phyloP scores from a whole-genome alignment of 2,113 vertebrate genomes.

The Hippocampus mohnikei region DNA sequence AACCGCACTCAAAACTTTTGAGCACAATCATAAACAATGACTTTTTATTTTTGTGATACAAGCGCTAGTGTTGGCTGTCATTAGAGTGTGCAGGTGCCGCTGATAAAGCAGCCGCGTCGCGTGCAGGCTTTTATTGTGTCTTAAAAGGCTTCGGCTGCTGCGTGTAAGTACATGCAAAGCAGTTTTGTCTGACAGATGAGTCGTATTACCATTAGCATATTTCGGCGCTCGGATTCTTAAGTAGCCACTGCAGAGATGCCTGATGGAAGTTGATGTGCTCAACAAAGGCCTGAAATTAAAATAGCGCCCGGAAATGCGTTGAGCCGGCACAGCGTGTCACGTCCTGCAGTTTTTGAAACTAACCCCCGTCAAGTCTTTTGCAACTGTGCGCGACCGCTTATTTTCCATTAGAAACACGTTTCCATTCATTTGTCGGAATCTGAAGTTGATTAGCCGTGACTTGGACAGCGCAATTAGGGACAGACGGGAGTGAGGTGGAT shows the following conservation, averaged over 20 bases:
- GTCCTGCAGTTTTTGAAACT: constrained; percentile 45
- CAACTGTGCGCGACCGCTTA: constrained; percentile 58
- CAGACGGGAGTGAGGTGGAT: neutral
- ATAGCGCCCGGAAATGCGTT: neutral
- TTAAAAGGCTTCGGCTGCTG: neutral
- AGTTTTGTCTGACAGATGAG: constrained; percentile 2
- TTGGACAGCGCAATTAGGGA: constrained; percentile 65
- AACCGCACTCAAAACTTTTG: neutral
- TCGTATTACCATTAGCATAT: neutral
- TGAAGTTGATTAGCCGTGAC: constrained; percentile 73
- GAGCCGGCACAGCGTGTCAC: neutral
- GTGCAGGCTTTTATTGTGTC: neutral
- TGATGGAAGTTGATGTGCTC: constrained; percentile 5
- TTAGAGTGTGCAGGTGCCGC: neutral
- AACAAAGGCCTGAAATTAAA: neutral
- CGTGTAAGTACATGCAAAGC: constrained; percentile 5
- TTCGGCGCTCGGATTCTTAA: neutral
- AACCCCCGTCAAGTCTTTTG: constrained; percentile 57
- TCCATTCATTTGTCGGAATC: constrained; percentile 66
- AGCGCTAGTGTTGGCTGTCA: neutral
- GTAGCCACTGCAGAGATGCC: neutral
- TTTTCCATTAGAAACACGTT: constrained; percentile 68
- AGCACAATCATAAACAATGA: neutral
- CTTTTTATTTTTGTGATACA: neutral
- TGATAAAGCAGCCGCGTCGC: neutral